Evolutionary conservation across 2,888 invertebrate genomes (phyloP).

Genomic region (Cephus rjabovi): DNA sequence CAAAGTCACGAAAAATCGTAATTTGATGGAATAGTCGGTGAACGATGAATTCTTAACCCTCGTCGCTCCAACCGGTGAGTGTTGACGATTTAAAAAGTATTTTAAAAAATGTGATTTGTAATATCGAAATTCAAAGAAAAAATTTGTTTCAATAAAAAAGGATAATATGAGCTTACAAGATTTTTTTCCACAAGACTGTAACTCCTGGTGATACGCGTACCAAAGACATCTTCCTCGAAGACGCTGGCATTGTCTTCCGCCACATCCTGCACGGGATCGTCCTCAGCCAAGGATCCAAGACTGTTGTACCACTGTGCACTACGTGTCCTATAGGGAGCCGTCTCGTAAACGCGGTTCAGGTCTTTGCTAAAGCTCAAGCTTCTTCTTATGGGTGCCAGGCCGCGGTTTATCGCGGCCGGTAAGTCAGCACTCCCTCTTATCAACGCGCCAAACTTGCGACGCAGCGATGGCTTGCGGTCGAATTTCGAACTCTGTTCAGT

Average conservation of each 20-base stretch:
- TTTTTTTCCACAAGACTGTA: conserved; percentile 49
- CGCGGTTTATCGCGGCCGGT: conserved; percentile 58
- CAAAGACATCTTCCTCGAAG: conserved; percentile 26
- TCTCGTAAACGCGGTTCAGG: conserved; percentile 39
- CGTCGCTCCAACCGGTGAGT: no score
- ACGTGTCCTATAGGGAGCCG: conserved; percentile 40
- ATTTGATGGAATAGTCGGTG: no score
- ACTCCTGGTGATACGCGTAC: conserved; percentile 37
- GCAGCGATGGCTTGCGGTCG: conserved; percentile 52
- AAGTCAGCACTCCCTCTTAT: conserved; percentile 56
- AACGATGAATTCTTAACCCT: no score
- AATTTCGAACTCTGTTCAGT: conserved; percentile 32
- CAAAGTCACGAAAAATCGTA: no score
- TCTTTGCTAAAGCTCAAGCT: conserved; percentile 60
- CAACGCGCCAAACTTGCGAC: conserved; percentile 54
- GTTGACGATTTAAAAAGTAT: no score
- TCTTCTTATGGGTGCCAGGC: conserved; percentile 55
- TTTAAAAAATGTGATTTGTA: conserved; percentile 12
- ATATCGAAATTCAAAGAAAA: conserved; percentile 2
- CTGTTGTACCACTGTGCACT: conserved; percentile 61
- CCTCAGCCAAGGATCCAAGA: conserved; percentile 55
- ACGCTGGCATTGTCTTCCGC: conserved; percentile 22
- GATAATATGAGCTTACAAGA: conserved; percentile 43
- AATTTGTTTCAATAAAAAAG: not conserved
- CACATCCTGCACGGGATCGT: conserved; percentile 39